Evolutionary conservation across 2,888 invertebrate species (phyloP).

Genomic region (Acrobasis suavella): DNA sequence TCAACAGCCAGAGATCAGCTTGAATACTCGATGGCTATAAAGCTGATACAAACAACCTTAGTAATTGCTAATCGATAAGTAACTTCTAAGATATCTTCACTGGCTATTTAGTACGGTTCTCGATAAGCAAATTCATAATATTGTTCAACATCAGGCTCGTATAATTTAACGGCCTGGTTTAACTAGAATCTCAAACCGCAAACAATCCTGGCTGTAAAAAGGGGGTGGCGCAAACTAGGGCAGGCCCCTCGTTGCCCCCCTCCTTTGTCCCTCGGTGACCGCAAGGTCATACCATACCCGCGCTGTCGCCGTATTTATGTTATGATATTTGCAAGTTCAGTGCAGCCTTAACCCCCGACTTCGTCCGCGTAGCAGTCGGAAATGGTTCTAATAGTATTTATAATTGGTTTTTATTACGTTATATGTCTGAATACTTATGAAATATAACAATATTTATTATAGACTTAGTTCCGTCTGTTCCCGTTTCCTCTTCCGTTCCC

Average conservation of each 20-base stretch:
- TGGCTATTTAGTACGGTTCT: not conserved
- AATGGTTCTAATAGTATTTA: too few relatives aligned
- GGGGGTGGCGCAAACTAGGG: constrained; percentile 40
- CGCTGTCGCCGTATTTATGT: constrained; percentile 33
- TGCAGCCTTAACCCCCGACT: too few relatives aligned
- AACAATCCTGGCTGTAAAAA: constrained; percentile 29
- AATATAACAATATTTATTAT: too few relatives aligned
- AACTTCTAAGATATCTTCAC: not conserved
- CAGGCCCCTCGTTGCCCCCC: constrained; percentile 34
- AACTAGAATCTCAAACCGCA: constrained; percentile 25
- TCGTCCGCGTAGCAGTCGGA: too few relatives aligned
- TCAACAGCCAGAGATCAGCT: constrained; percentile 41
- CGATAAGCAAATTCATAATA: constrained; percentile 19
- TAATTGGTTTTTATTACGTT: too few relatives aligned
- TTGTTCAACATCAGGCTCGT: constrained; percentile 19
- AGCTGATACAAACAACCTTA: not conserved
- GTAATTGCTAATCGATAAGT: constrained; percentile 1
- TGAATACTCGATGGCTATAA: constrained; percentile 9
- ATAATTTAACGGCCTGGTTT: constrained; percentile 20
- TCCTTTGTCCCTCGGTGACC: constrained; percentile 54
- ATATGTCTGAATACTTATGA: too few relatives aligned
- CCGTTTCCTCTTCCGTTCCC: too few relatives aligned
- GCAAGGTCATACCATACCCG: constrained; percentile 47
- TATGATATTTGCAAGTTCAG: constrained; percentile 38
- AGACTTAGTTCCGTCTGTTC: too few relatives aligned